phyloP scores from a whole-genome alignment of 2,797 vertebrate species.

The Coilia nasus region DNA sequence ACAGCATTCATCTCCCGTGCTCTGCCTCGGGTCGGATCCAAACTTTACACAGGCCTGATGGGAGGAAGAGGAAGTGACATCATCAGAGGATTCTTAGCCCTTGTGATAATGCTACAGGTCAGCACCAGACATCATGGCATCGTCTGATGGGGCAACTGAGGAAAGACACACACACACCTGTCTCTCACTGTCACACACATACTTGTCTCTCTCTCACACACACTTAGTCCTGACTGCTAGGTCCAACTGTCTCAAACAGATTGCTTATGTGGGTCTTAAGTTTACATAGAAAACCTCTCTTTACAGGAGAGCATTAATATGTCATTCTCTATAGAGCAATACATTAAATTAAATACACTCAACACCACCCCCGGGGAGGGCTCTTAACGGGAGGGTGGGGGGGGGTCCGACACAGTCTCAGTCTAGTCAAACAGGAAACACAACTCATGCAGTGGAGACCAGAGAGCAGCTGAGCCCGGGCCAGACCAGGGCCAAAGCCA shows the following conservation, averaged over 20 bases:
- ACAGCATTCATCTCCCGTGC: not conserved
- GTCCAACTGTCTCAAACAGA: conserved; percentile 66
- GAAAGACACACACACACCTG: not conserved
- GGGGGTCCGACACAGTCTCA: conserved; percentile 51
- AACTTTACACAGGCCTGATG: not conserved
- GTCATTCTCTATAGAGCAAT: conserved; percentile 69
- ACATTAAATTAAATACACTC: conserved; percentile 71
- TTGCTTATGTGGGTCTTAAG: conserved; percentile 70
- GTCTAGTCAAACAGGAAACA: conserved; percentile 67
- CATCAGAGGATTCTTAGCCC: not conserved
- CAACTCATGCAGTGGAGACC: conserved; percentile 61
- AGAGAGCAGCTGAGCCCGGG: not conserved
- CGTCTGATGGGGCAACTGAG: not conserved
- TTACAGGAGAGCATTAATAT: conserved; percentile 72
- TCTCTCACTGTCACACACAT: not conserved
- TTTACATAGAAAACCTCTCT: conserved; percentile 53
- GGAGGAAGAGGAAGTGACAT: not conserved
- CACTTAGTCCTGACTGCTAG: conserved; percentile 29
- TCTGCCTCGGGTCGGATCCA: too few species aligned
- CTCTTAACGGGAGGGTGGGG: conserved; percentile 1
- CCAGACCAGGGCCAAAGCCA: not conserved
- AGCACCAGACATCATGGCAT: not conserved
- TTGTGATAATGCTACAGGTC: not conserved
- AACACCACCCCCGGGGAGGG: conserved; percentile 55
- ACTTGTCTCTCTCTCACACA: not conserved